Evolutionary conservation across 2,113 vertebrate genomes (phyloP).

Genomic region (Madoqua kirkii): DNA sequence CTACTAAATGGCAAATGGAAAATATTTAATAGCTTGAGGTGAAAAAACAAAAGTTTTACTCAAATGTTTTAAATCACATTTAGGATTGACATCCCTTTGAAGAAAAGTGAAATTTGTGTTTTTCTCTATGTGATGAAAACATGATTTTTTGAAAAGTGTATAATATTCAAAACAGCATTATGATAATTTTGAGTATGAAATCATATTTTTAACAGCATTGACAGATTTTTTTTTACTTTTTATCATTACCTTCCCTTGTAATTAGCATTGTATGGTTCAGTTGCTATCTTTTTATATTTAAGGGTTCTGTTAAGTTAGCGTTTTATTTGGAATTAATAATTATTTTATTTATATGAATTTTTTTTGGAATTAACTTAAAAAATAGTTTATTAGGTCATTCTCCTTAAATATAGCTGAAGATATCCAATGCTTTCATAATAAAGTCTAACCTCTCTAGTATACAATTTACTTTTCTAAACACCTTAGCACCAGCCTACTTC

Average conservation of each 20-base stretch:
- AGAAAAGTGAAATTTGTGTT: neutral
- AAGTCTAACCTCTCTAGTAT: neutral
- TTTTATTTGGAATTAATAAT: neutral
- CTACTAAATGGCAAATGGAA: neutral
- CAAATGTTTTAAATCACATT: conserved; percentile 8
- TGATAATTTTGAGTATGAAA: neutral
- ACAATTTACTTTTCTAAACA: neutral
- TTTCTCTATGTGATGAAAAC: neutral
- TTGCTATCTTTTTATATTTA: neutral
- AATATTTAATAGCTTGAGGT: neutral
- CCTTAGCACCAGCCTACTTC: neutral
- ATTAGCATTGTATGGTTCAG: neutral
- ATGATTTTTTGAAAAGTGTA: neutral
- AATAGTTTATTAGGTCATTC: neutral
- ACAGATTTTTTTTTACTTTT: neutral
- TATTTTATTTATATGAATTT: neutral
- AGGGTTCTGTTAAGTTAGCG: neutral
- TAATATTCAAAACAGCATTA: neutral
- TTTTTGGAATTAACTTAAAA: neutral
- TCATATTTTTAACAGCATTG: neutral
- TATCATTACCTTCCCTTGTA: neutral
- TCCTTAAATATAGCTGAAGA: neutral
- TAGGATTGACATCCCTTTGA: conserved; percentile 14
- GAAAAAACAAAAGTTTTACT: neutral
- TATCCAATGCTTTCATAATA: neutral